Evolutionary conservation across 2,888 invertebrate genomes (phyloP), one percentile per base, ranked within the genome.

Genomic region (Stenichneumon culpator): DNA sequence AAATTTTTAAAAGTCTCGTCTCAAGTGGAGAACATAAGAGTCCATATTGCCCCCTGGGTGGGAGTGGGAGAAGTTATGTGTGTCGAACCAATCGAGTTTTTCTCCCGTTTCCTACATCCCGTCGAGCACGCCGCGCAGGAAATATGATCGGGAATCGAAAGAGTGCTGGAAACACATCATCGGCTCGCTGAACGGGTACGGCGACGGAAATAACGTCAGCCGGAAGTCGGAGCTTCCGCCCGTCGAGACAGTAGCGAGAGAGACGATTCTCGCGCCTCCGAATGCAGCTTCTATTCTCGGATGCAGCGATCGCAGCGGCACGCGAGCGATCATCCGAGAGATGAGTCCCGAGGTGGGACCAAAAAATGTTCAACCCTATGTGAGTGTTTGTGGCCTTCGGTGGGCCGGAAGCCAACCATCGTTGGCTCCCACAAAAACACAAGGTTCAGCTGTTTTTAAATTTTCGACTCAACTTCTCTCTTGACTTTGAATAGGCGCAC

Each of bases 131-230:
- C 57, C 28, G 36, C 63, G 28, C 16, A 16, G 39, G 50, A 67
- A 75, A 67, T 73, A 9, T 44, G 36, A 6, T 2, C n/a, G 57
- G 16, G 67, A 60, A 78, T 78, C 69, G 69, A 70, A 47, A 69
- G 50, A 52, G 73, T 16, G 39, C 67, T 67, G 11, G 44, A 47
- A 47, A 47, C 67, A 67, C 63, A 32, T 57, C 22, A 22, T 25
- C 63, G 28, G 63, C 63, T 63, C 28, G 63, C 63, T 16, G 6
- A 16, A 63, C 32, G 16, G 44, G 44, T 16, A 63, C 44, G 52
- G 36, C 39, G 74, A 87, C 84, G 84, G 79, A 87, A 87, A 87
- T 84, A 87, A 83, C 86, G 77, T 82, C 86, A 75, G 67, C 87
- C 86, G 87, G 86, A 87, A 86, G 82, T 82, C 74, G 28, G 36